A percentile compares a stretch with the other conserved stretches of the same genome.
These are phyloP conservation scores for Laodelphax striatellus DNA, from an alignment of 1,140 invertebrate species.

Conservation along the genomic window DNA sequence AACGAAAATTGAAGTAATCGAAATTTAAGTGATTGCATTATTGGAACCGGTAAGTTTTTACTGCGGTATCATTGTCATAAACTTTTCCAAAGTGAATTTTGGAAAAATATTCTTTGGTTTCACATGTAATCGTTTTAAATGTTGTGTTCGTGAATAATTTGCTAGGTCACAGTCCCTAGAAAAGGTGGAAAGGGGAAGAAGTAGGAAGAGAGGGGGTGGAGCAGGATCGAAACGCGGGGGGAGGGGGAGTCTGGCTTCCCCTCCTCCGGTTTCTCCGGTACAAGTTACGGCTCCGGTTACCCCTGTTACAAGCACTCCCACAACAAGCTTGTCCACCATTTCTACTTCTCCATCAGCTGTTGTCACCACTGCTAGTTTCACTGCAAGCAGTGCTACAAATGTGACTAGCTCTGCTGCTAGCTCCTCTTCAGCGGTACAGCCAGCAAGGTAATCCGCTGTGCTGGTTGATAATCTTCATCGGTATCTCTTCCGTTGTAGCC, in stretches of 20 bases:
- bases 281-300: slow-evolving; percentile 18
- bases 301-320: slow-evolving; percentile 19
- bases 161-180: slow-evolving; percentile 35
- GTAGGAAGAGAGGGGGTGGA: slow-evolving; percentile 30
- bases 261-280: slow-evolving; percentile 18
- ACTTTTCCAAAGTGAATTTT: too few species aligned
- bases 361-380: neutral
- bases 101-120: too few species aligned
- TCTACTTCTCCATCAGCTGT: neutral
- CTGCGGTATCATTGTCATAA: too few species aligned
- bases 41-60: too few species aligned
- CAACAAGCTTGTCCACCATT: neutral
- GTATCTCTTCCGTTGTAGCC: too few species aligned
- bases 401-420: neutral
- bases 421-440: neutral
- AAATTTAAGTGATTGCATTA: too few species aligned
- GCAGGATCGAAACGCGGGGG: slow-evolving; percentile 14
- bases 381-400: neutral
- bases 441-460: neutral
- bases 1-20: too few species aligned
- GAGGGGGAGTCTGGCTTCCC: slow-evolving; percentile 23
- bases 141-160: slow-evolving; percentile 5
- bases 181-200: slow-evolving; percentile 32
- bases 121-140: too few species aligned
- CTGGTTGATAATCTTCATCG: too few species aligned